A percentile compares a stretch with the other conserved stretches of the same genome.
Evolutionary conservation across 2,797 vertebrate genomes (phyloP).

Genomic region (Cynodonichthys magdalenae): DNA sequence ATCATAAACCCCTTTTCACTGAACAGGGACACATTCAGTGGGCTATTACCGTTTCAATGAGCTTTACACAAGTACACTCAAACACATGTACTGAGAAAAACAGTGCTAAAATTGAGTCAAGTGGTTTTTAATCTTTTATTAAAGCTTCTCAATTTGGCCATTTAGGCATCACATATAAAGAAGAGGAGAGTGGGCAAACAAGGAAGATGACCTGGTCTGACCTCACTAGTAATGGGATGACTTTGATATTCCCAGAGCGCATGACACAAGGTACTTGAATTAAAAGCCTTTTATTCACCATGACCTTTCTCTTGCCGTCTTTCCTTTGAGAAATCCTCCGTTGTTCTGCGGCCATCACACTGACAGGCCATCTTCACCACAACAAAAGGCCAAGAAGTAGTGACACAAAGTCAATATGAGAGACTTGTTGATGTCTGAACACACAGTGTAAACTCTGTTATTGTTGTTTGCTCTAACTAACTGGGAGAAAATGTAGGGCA

Average conservation of each 20-base stretch:
- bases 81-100: constrained; percentile 11
- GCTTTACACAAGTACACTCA: constrained; percentile 14
- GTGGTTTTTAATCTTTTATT: constrained; percentile 66
- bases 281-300: constrained; percentile 80
- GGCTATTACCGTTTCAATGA: constrained; percentile 28
- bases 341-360: constrained; percentile 54
- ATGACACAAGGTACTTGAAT: constrained; percentile 70
- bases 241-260: constrained; percentile 80
- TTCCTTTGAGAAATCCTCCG: constrained; percentile 76
- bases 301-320: constrained; percentile 79
- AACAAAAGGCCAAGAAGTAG: constrained; percentile 82
- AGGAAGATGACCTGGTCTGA: constrained; percentile 57
- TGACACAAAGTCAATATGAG: constrained; percentile 83
- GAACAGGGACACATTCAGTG: constrained; percentile 31
- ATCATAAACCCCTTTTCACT: constrained; percentile 17
- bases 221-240: constrained; percentile 68
- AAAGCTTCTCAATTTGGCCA: constrained; percentile 48
- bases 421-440: constrained; percentile 66
- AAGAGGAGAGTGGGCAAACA: constrained; percentile 53
- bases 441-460: constrained; percentile 64
- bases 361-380: constrained; percentile 72
- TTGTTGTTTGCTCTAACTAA: constrained; percentile 49
- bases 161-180: constrained; percentile 64
- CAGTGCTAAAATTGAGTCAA: constrained; percentile 16
- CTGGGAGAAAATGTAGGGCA: constrained; percentile 8